phyloP scores from a whole-genome alignment of 1,140 invertebrate genomes.

The Limonius californicus region DNA sequence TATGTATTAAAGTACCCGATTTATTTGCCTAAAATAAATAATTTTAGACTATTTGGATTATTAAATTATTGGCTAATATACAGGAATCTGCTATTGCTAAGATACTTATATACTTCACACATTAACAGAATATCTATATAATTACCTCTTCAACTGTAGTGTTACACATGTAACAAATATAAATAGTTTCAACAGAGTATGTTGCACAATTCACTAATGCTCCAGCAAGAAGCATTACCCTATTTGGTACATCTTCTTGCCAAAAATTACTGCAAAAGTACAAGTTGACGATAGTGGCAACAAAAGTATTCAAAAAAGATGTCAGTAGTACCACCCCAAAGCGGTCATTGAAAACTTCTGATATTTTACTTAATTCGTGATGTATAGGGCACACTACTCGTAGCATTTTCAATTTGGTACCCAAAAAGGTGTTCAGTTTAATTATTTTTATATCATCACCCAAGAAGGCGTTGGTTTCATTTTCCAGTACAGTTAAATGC shows the following conservation, averaged over 20 bases:
- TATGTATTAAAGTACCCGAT: conserved; percentile 30
- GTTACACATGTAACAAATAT: conserved; percentile 29
- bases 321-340: conserved; percentile 21
- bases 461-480: not conserved
- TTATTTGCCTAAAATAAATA: conserved; percentile 23
- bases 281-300: conserved; percentile 15
- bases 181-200: conserved; percentile 19
- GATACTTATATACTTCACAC: not conserved
- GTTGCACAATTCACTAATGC: not conserved
- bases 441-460: not conserved
- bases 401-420: conserved; percentile 23
- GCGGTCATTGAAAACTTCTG: conserved; percentile 22
- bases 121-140: not conserved
- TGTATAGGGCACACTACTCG: conserved; percentile 25
- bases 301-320: conserved; percentile 21
- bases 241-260: not conserved
- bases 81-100: too few relatives aligned
- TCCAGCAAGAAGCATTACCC: not conserved
- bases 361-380: conserved; percentile 25
- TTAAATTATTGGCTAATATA: not conserved
- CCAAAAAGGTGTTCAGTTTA: not conserved
- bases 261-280: conserved; percentile 16
- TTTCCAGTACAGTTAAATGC: conserved; percentile 7
- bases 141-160: conserved; percentile 28
- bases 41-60: not conserved